phyloP scores from a whole-genome alignment of 2,888 invertebrate genomes.

The Cotesia congregata region DNA sequence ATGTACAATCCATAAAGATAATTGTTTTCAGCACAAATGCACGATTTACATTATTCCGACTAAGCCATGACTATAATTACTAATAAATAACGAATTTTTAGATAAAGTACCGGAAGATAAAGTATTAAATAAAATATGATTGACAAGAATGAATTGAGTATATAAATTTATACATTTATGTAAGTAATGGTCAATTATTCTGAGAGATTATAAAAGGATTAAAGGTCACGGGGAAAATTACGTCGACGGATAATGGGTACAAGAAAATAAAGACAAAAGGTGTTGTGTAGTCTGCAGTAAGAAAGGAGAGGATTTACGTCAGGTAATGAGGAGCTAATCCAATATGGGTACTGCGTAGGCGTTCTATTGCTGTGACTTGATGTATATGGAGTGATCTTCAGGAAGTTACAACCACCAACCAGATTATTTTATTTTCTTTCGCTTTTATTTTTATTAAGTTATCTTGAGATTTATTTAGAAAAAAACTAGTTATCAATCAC shows the following conservation, averaged over 20 bases:
- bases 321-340: constrained; percentile 27
- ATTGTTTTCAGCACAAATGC: not conserved
- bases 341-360: constrained; percentile 25
- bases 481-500: too few species aligned
- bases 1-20: not conserved
- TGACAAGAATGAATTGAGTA: constrained; percentile 9
- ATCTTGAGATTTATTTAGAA: too few species aligned
- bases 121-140: constrained; percentile 14
- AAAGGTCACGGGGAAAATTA: constrained; percentile 8
- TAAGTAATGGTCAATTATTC: constrained; percentile 13
- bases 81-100: not conserved
- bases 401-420: not conserved
- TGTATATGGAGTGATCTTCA: constrained; percentile 2
- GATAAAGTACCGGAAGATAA: not conserved
- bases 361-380: not conserved
- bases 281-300: too few species aligned
- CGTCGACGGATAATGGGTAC: constrained; percentile 1
- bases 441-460: not conserved
- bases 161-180: not conserved
- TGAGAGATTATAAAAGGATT: constrained; percentile 15
- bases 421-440: constrained; percentile 16
- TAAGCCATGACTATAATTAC: not conserved
- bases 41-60: not conserved
- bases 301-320: constrained; percentile 20
- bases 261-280: constrained; percentile 18